Evolutionary conservation across 2,113 vertebrate species (phyloP).

Genomic region (Empidonax alnorum): DNA sequence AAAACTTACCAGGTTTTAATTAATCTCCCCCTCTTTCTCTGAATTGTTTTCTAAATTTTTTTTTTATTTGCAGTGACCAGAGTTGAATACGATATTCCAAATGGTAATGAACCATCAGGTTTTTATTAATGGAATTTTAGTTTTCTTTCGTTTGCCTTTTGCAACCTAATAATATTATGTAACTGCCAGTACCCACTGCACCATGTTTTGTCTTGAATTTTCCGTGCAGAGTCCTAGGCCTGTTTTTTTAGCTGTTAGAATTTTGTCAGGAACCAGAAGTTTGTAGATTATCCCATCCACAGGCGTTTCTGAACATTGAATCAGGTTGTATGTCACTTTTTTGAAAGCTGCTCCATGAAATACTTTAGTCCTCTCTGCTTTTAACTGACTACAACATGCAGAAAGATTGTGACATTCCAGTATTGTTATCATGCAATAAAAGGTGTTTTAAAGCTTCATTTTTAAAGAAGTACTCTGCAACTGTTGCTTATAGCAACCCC

Average conservation of each 20-base stretch:
- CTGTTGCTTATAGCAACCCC: neutral
- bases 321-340: neutral
- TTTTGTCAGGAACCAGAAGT: neutral
- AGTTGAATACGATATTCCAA: neutral
- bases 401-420: neutral
- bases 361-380: neutral
- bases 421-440: neutral
- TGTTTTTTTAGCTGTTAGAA: neutral
- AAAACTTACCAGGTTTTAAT: neutral
- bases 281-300: neutral
- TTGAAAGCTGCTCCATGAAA: neutral
- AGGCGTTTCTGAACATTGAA: neutral
- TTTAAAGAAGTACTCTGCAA: neutral
- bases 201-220: neutral
- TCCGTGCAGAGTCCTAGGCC: neutral
- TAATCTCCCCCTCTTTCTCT: neutral
- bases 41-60: neutral
- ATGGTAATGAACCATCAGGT: neutral
- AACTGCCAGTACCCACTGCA: neutral
- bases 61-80: neutral
- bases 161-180: neutral
- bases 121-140: neutral
- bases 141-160: slow-evolving; percentile 3
- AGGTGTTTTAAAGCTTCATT: neutral
- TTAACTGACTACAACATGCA: neutral